These are phyloP conservation scores for Pantherophis vulpinus DNA, from an alignment of 2,797 vertebrate genomes.

Conservation along the genomic window DNA sequence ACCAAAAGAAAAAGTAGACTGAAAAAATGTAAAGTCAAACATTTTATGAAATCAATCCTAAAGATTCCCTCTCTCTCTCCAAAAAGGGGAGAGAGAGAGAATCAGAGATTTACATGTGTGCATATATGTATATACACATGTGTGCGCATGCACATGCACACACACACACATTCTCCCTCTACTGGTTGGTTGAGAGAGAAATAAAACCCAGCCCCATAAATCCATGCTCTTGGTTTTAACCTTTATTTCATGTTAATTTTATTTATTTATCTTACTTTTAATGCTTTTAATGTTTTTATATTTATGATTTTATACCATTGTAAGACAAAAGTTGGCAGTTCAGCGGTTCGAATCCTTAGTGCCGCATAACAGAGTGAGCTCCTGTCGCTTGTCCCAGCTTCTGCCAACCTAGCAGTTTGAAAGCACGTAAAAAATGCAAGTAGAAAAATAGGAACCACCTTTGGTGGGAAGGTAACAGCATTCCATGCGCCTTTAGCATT, in stretches of 20 bases:
- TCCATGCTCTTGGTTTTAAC: neutral
- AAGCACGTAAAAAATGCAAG: too few relatives aligned
- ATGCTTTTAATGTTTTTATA: neutral
- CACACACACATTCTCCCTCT: neutral
- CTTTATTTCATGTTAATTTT: neutral
- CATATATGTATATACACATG: too few relatives aligned
- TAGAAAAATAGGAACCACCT: too few relatives aligned
- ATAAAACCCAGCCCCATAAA: neutral
- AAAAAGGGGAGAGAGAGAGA: neutral
- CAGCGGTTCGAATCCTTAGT: too few relatives aligned
- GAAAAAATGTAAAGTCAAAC: neutral
- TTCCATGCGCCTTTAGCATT: too few relatives aligned
- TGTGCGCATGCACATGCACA: too few relatives aligned
- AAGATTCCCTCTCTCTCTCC: neutral
- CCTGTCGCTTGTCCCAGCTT: too few relatives aligned
- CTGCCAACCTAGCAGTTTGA: too few relatives aligned
- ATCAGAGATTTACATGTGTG: too few relatives aligned
- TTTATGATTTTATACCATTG: neutral
- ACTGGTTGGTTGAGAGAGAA: neutral
- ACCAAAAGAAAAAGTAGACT: neutral
- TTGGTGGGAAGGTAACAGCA: too few relatives aligned
- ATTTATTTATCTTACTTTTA: neutral
- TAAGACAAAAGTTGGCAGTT: neutral
- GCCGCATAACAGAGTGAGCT: too few relatives aligned
- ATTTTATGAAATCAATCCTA: neutral